A percentile compares a stretch with the other conserved stretches of the same genome.
Conservation (phyloP, 2,113 vertebrate species). For the Cyprinodon tularosa region DNA sequence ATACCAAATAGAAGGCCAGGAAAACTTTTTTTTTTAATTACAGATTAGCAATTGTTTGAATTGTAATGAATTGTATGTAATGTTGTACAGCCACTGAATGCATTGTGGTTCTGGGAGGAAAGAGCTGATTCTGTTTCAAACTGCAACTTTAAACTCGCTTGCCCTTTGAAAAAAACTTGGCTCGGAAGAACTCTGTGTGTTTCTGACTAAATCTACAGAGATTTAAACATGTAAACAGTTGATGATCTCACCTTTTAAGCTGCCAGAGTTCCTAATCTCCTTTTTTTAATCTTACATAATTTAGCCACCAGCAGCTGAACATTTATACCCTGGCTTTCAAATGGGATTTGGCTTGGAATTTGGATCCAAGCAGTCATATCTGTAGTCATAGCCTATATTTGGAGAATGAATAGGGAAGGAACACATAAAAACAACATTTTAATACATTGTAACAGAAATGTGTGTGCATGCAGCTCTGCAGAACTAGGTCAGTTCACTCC, state of each 20-base stretch:
- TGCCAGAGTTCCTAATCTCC: not conserved
- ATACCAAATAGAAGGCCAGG: conserved; percentile 18
- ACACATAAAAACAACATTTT: not conserved
- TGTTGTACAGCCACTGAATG: not conserved
- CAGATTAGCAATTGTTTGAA: conserved; percentile 22
- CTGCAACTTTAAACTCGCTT: not conserved
- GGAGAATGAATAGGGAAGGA: conserved; percentile 5
- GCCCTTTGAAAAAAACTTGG: conserved; percentile 6
- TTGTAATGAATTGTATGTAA: not conserved
- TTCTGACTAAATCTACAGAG: not conserved
- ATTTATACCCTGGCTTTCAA: conserved; percentile 10
- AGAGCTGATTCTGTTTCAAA: not conserved
- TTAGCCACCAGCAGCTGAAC: conserved; percentile 18
- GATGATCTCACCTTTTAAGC: not conserved
- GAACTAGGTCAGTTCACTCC: not conserved
- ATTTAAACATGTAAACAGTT: not conserved
- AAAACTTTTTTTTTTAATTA: conserved; percentile 9
- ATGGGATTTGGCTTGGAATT: conserved; percentile 30
- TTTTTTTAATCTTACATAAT: conserved; percentile 14
- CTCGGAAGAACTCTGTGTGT: not conserved
- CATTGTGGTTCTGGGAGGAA: not conserved
- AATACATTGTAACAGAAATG: conserved; percentile 21
- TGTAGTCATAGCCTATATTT: not conserved
- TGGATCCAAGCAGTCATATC: conserved; percentile 15
- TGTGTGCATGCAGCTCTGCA: not conserved